Evolutionary conservation across 2,797 vertebrate genomes (phyloP).

Genomic region (Heterohyrax brucei): DNA sequence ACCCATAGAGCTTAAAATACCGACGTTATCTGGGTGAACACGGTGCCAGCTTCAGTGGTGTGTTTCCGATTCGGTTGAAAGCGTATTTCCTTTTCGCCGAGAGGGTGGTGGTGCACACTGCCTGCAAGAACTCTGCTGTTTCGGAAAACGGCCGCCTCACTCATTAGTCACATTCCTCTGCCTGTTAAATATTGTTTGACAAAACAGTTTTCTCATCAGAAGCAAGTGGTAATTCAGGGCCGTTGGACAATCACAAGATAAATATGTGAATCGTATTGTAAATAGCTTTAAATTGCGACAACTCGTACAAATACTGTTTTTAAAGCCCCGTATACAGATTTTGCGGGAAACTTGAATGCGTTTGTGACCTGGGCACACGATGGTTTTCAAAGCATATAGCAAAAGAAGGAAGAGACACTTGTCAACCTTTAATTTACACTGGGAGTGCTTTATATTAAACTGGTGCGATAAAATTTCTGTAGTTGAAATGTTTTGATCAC

Average conservation of each 20-base stretch:
- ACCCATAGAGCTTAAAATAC: slow-evolving; percentile 73
- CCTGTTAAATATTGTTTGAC: slow-evolving; percentile 75
- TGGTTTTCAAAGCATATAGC: slow-evolving; percentile 26
- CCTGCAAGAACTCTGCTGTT: slow-evolving; percentile 54
- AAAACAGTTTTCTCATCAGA: slow-evolving; percentile 44
- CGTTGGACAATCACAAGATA: slow-evolving; percentile 40
- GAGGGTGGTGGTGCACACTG: slow-evolving; percentile 15
- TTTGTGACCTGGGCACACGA: not conserved
- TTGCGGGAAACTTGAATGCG: slow-evolving; percentile 17
- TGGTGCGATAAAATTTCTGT: not conserved
- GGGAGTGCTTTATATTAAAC: slow-evolving; percentile 60
- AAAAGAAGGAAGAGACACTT: slow-evolving; percentile 8
- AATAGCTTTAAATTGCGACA: slow-evolving; percentile 54
- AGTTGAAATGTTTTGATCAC: slow-evolving; percentile 6
- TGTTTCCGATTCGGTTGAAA: slow-evolving; percentile 81
- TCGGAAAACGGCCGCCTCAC: slow-evolving; percentile 65
- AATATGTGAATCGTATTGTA: slow-evolving; percentile 43
- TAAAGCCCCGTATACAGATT: not conserved
- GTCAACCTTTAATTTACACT: slow-evolving; percentile 48
- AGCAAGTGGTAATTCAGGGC: slow-evolving; percentile 52
- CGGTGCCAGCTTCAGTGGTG: slow-evolving; percentile 76
- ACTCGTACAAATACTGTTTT: slow-evolving; percentile 11
- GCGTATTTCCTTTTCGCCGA: slow-evolving; percentile 79
- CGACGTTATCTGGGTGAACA: slow-evolving; percentile 76
- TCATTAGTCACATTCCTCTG: slow-evolving; percentile 74